Conservation (phyloP, 30 jellyfish, hydroid and myxozoan genomes). For the Hydra vulgaris region DNA sequence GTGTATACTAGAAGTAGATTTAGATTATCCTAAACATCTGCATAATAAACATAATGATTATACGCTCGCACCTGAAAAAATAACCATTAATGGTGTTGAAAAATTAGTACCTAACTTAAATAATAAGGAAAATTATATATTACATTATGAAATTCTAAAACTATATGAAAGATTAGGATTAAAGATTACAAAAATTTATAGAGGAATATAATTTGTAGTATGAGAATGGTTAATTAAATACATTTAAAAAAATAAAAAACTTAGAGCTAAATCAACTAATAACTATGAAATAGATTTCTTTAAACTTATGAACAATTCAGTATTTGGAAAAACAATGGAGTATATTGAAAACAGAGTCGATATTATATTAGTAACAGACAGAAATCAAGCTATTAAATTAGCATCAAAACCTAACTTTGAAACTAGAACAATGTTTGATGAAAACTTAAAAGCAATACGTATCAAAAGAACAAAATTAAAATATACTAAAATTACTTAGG, state of each 20-base stretch:
- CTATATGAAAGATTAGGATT: background rate
- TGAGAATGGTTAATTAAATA: conserved; percentile 22
- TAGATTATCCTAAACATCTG: conserved; percentile 26
- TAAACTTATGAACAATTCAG: conserved; percentile 41
- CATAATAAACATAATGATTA: conserved; percentile 20
- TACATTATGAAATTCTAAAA: conserved; percentile 2
- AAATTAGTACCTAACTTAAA: conserved; percentile 23
- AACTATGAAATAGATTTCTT: conserved; percentile 24
- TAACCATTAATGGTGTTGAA: conserved; percentile 12
- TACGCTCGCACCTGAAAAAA: conserved; percentile 14
- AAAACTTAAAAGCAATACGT: conserved; percentile 10
- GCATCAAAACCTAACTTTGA: conserved; percentile 18
- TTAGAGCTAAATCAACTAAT: conserved; percentile 9
- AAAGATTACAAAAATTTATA: conserved; percentile 2
- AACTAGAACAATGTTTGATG: conserved; percentile 3
- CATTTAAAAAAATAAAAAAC: conserved; percentile 3
- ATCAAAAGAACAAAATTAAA: conserved; percentile 21
- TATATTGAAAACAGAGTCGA: conserved; percentile 4
- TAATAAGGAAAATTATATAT: conserved; percentile 6
- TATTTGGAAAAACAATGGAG: conserved; percentile 43
- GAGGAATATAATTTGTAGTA: conserved; percentile 14
- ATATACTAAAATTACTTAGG: conserved; percentile 14
- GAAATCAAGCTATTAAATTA: background rate
- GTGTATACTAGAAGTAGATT: conserved; percentile 21
- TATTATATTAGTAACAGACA: conserved; percentile 16